Conservation (phyloP, 1,140 invertebrate species). For the Brachionus rubens region DNA sequence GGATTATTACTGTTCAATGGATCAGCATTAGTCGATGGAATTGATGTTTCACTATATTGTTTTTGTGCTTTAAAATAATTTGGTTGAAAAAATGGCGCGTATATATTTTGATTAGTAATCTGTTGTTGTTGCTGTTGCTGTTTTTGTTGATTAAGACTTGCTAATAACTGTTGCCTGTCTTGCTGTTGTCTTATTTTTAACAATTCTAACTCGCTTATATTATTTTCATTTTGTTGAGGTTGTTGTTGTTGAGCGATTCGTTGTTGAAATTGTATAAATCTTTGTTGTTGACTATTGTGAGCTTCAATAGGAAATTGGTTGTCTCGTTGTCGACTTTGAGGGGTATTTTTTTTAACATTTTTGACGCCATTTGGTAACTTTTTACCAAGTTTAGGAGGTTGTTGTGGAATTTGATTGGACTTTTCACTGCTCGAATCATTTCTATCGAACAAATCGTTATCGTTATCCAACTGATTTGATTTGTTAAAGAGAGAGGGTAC, state of each 20-base stretch:
- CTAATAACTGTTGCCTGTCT: constrained; percentile 32
- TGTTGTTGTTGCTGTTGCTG: neutral
- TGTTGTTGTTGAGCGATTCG: neutral
- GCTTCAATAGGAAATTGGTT: neutral
- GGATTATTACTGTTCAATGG: constrained; percentile 25
- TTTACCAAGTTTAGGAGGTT: neutral
- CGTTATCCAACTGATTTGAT: neutral
- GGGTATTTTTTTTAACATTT: neutral
- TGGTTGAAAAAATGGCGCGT: constrained; percentile 29
- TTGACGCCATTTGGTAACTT: neutral
- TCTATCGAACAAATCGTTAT: neutral
- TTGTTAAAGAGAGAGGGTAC: constrained; percentile 28
- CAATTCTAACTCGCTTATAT: constrained; percentile 28
- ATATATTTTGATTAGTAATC: neutral
- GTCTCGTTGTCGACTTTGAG: neutral
- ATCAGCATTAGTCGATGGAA: constrained; percentile 38
- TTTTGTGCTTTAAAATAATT: constrained; percentile 24
- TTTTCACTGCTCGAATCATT: neutral
- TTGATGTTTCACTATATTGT: constrained; percentile 43
- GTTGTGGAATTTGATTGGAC: neutral
- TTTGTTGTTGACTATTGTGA: constrained; percentile 19
- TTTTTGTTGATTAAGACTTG: neutral
- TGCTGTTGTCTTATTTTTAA: constrained; percentile 40
- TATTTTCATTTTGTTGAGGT: neutral
- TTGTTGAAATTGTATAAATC: neutral